A percentile compares a stretch with the other conserved stretches of the same genome.
These are phyloP conservation scores for Himalopsyche tibetana DNA, from an alignment of 2,888 invertebrate species.

Conservation along the genomic window DNA sequence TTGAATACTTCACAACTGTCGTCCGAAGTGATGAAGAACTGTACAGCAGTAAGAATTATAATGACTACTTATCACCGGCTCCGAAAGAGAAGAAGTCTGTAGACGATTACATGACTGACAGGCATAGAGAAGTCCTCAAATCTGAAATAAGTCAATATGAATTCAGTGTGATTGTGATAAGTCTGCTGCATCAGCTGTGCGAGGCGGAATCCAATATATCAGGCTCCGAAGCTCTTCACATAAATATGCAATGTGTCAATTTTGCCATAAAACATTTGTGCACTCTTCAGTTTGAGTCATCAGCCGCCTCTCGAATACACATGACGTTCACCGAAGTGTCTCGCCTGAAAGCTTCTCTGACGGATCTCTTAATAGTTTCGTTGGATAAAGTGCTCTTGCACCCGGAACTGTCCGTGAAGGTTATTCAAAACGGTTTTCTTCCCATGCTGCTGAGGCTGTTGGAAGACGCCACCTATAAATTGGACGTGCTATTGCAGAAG, in stretches of 20 bases:
- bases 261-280: slow-evolving; percentile 80
- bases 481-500: slow-evolving; percentile 56
- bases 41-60: slow-evolving; percentile 50
- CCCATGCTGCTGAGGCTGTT: slow-evolving; percentile 79
- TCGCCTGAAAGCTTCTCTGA: slow-evolving; percentile 76
- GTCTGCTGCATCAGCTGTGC: slow-evolving; percentile 76
- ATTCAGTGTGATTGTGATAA: slow-evolving; percentile 77
- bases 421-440: slow-evolving; percentile 79
- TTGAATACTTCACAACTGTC: slow-evolving; percentile 79
- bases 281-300: slow-evolving; percentile 78
- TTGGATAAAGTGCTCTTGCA: slow-evolving; percentile 75
- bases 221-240: slow-evolving; percentile 76
- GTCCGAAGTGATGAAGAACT: slow-evolving; percentile 73
- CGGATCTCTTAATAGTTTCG: slow-evolving; percentile 78
- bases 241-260: slow-evolving; percentile 79
- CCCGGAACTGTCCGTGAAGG: slow-evolving; percentile 77
- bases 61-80: slow-evolving; percentile 68
- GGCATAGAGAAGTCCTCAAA: slow-evolving; percentile 75
- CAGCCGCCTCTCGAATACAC: slow-evolving; percentile 69
- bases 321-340: slow-evolving; percentile 72
- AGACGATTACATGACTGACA: slow-evolving; percentile 76
- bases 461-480: slow-evolving; percentile 76
- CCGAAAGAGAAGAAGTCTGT: slow-evolving; percentile 74
- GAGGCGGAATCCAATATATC: slow-evolving; percentile 76
- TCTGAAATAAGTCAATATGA: slow-evolving; percentile 77